Conservation (phyloP, 1,140 invertebrate genomes). For the Amyelois transitella region DNA sequence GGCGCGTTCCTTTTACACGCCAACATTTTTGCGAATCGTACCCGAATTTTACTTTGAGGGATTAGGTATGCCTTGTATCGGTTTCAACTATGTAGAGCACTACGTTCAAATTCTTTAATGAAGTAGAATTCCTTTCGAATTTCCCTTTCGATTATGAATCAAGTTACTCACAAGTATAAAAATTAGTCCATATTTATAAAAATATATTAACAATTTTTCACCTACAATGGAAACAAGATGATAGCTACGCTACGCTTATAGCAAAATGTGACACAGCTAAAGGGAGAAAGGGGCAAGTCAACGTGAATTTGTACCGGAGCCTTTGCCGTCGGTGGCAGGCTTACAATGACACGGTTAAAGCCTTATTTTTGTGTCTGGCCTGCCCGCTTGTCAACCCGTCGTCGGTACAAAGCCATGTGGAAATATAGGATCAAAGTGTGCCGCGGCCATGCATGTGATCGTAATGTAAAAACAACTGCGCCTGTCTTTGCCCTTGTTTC, state of each 20-base stretch:
- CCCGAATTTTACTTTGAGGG: not conserved
- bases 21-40: not conserved
- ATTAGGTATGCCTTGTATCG: not conserved
- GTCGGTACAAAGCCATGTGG: conserved; percentile 69
- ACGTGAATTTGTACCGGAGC: conserved; percentile 64
- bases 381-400: conserved; percentile 63
- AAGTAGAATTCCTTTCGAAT: not conserved
- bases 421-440: conserved; percentile 71
- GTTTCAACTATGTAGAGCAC: not conserved
- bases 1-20: conserved; percentile 11
- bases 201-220: not conserved
- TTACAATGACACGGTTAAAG: conserved; percentile 71
- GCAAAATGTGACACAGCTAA: conserved; percentile 18
- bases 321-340: conserved; percentile 70
- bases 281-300: conserved; percentile 45
- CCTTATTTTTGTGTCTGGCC: conserved; percentile 72
- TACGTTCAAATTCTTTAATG: not conserved
- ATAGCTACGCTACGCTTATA: not conserved
- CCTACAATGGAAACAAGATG: not conserved
- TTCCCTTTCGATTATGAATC: not conserved
- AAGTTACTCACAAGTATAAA: not conserved
- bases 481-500: not conserved
- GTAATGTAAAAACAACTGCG: conserved; percentile 17
- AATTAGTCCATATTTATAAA: not conserved
- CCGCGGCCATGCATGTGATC: conserved; percentile 34